Conservation (phyloP, 2,113 vertebrate genomes). For the Capreolus pygargus region DNA sequence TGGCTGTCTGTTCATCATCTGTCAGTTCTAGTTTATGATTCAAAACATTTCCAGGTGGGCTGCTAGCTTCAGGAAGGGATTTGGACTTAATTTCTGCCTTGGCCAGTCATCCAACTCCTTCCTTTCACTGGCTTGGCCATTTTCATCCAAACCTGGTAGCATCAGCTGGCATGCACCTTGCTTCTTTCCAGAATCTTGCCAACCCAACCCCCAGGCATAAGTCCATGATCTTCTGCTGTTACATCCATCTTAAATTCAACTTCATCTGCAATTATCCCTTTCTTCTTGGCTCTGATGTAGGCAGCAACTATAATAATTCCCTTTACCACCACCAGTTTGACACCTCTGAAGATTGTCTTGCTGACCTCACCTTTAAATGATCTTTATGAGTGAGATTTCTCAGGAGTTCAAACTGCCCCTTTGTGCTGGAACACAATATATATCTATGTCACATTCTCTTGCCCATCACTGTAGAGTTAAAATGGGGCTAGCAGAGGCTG, state of each 20-base stretch:
- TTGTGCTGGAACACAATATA: neutral
- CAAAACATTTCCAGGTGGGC: neutral
- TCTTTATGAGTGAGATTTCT: neutral
- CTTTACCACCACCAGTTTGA: neutral
- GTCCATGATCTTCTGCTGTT: neutral
- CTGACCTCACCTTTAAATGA: neutral
- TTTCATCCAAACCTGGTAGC: neutral
- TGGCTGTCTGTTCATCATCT: neutral
- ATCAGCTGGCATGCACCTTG: neutral
- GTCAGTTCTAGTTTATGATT: constrained; percentile 18
- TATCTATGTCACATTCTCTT: neutral
- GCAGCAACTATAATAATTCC: neutral
- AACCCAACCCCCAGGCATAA: neutral
- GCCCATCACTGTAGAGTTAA: neutral
- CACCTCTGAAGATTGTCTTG: neutral
- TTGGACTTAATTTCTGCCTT: neutral
- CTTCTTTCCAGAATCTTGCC: neutral
- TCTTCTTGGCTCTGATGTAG: neutral
- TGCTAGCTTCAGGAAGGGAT: neutral
- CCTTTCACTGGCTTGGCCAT: neutral
- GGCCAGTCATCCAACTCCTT: neutral
- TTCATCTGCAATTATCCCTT: neutral
- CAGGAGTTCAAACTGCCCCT: neutral
- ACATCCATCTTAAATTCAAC: neutral
- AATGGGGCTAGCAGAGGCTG: neutral